Evolutionary conservation across 2,797 vertebrate genomes (phyloP).

Genomic region (Balearica regulorum): DNA sequence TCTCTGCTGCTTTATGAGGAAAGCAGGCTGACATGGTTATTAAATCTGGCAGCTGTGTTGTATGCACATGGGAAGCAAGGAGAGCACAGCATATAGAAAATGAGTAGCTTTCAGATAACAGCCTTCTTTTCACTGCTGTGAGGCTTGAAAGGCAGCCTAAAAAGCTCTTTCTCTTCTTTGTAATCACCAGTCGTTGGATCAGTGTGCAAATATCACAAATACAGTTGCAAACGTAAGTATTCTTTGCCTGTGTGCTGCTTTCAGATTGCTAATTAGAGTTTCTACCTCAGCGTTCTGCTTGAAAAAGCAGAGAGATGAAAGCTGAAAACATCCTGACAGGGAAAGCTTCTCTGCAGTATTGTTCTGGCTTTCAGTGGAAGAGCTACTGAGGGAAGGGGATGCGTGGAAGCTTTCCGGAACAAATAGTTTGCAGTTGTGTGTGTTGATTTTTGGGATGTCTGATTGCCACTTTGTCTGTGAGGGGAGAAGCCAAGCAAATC

Average conservation of each 20-base stretch:
- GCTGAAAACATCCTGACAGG: not conserved
- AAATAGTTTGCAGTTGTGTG: not conserved
- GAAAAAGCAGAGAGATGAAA: slow-evolving; percentile 1
- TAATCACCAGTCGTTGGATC: slow-evolving; percentile 17
- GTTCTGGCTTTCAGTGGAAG: slow-evolving; percentile 22
- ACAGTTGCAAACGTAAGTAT: slow-evolving; percentile 73
- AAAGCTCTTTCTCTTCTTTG: slow-evolving; percentile 30
- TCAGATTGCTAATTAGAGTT: not conserved
- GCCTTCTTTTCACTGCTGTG: slow-evolving; percentile 31
- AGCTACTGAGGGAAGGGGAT: not conserved
- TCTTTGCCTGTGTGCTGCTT: not conserved
- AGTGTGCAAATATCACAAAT: slow-evolving; percentile 16
- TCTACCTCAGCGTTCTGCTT: not conserved
- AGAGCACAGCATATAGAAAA: slow-evolving; percentile 61
- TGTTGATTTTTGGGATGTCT: not conserved
- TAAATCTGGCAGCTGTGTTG: slow-evolving; percentile 74
- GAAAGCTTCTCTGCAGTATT: slow-evolving; percentile 10
- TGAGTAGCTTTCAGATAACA: slow-evolving; percentile 57
- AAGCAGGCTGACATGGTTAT: slow-evolving; percentile 66
- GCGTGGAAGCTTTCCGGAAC: not conserved
- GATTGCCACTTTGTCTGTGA: not conserved
- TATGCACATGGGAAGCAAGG: slow-evolving; percentile 53
- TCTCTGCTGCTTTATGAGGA: slow-evolving; percentile 33
- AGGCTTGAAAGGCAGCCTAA: slow-evolving; percentile 44
- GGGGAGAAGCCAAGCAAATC: not conserved